phyloP scores from a whole-genome alignment of 2,797 vertebrate species.

The Mustela erminea region DNA sequence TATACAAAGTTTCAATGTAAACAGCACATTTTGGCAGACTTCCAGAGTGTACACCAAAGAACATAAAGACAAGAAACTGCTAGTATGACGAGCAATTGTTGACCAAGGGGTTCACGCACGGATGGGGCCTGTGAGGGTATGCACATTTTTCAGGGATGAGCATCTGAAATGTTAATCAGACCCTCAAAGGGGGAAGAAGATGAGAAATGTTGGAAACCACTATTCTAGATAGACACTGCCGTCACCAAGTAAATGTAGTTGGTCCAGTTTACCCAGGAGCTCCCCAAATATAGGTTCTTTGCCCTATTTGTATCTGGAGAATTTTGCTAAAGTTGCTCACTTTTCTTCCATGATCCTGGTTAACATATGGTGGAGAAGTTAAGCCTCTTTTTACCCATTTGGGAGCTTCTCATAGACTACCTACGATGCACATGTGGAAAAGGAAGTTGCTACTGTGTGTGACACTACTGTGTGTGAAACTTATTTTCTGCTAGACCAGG shows the following conservation, averaged over 20 bases:
- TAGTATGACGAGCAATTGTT: neutral
- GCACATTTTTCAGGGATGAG: neutral
- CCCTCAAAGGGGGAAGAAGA: neutral
- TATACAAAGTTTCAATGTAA: neutral
- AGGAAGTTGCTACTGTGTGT: neutral
- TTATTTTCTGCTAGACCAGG: neutral
- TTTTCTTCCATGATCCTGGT: neutral
- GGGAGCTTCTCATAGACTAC: neutral
- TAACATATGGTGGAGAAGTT: neutral
- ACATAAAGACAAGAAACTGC: neutral
- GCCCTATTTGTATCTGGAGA: neutral
- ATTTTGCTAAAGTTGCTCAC: neutral
- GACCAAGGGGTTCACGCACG: accelerated
- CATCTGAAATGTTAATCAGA: constrained; percentile 5
- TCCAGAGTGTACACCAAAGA: neutral
- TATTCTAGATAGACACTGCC: neutral
- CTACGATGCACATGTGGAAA: neutral
- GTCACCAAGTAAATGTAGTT: neutral
- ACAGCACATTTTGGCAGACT: neutral
- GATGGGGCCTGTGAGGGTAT: neutral
- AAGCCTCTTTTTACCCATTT: neutral
- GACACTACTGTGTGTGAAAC: neutral
- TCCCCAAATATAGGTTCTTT: neutral
- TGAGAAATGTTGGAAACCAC: neutral
- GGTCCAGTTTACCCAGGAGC: neutral